Conservation (phyloP, 2,888 invertebrate genomes). For the Parnassius glacialis region DNA sequence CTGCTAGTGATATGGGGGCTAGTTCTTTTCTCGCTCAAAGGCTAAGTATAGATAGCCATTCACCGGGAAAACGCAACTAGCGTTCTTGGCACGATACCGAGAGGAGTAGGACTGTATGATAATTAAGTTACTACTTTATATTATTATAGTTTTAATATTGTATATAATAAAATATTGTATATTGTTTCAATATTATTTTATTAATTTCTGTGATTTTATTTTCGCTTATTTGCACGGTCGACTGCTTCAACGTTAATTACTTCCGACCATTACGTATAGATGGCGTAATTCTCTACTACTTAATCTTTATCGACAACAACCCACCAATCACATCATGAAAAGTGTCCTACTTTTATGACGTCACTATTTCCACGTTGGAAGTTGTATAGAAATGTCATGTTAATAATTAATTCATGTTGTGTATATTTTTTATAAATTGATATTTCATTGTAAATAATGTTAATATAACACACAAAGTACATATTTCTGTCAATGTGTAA, state of each 20-base stretch:
- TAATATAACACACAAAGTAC: slow-evolving; percentile 26
- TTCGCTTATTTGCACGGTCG: too few relatives aligned
- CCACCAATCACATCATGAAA: slow-evolving; percentile 65
- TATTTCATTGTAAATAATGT: slow-evolving; percentile 23
- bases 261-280: slow-evolving; percentile 39
- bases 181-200: too few relatives aligned
- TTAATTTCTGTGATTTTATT: too few relatives aligned
- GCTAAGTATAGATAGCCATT: too few relatives aligned
- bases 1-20: too few relatives aligned
- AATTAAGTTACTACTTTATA: too few relatives aligned
- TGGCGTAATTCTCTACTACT: slow-evolving; percentile 47
- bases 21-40: too few relatives aligned
- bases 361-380: slow-evolving; percentile 86
- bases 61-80: too few relatives aligned
- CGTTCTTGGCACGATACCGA: too few relatives aligned
- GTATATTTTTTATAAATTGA: slow-evolving; percentile 42
- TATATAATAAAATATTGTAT: too few relatives aligned
- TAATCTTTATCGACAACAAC: slow-evolving; percentile 46
- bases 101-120: too few relatives aligned
- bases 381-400: slow-evolving; percentile 67
- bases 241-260: neutral
- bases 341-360: slow-evolving; percentile 79
- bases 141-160: too few relatives aligned
- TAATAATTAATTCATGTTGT: slow-evolving; percentile 19
- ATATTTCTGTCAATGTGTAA: slow-evolving; percentile 26